Base-by-base conservation (phyloP, 2,888 invertebrate species). In the Sphecodes monilicornis region DNA sequence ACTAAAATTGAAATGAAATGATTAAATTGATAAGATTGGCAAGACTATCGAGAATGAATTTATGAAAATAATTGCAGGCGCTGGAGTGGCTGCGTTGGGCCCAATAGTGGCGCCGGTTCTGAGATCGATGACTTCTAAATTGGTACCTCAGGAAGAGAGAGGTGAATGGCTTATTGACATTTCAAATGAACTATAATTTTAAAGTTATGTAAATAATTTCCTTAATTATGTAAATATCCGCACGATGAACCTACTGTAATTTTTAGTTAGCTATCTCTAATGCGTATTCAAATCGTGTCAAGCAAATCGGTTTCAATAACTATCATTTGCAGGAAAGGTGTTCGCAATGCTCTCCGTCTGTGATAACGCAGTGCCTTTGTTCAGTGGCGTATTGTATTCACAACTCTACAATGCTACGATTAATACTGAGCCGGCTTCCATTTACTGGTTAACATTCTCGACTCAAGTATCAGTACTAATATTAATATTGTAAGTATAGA, bases 121-220 rank as follows among this genome's bases (percentile, higher is more conserved):
- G 81, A 96, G 98, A n/a, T 97, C 98, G 0, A 97, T 98, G 96
- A 96, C 97, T 0, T 98, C 98, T 0, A 98, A 98, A 95, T 95
- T 97, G 39, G 96, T 98, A 43, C 96, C 97, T 0, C 94, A 96
- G 0, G 95, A 96, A 57, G 98, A 98, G 92, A 96, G 97, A 95
- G 98, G 98, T 96, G 93, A 11, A 43, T 10, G 22, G 0, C 22
- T n/a, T 54, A n/a, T 4, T 3, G 3, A n/a, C 10, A 54, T 10
- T 10, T 3, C 10, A 10, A 10, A 54, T 10, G n/a, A n/a, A 54
- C 11, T n/a, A n/a, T 1, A 50, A 22, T 10, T 41, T 0, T 41
- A 11, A 39, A 39, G 6, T 39, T 39, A 39, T 39, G 39, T n/a
- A n/a, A n/a, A n/a, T n/a, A n/a, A n/a, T n/a, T n/a, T n/a, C n/a